Percentiles rank a stretch among this genome's conserved stretches.
Evolutionary conservation across 2,888 invertebrate species (phyloP).

Genomic region (Eulithis testata): DNA sequence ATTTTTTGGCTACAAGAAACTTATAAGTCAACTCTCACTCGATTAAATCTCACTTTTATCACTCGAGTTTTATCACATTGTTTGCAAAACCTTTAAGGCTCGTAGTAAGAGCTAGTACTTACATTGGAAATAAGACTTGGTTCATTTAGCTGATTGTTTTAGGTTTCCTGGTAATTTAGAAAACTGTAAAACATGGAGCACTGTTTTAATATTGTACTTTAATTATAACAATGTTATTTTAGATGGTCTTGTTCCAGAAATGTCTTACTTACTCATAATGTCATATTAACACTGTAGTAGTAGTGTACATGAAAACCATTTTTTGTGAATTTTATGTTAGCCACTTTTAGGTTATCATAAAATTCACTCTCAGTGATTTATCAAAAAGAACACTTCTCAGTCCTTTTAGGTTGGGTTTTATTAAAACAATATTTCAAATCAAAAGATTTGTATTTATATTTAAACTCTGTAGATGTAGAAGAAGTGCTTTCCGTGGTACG

Average conservation of each 20-base stretch:
- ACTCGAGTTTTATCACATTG: not conserved
- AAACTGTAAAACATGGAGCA: constrained; percentile 25
- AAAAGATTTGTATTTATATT: constrained; percentile 25
- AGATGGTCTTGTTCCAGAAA: not conserved
- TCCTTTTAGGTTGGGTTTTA: too few species aligned
- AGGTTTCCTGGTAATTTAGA: constrained; percentile 33
- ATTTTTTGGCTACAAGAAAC: too few species aligned
- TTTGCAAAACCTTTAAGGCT: not conserved
- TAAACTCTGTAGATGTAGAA: constrained; percentile 64
- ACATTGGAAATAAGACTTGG: constrained; percentile 29
- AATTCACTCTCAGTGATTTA: too few species aligned
- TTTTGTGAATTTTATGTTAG: too few species aligned
- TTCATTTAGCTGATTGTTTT: constrained; percentile 33
- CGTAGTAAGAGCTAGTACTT: constrained; percentile 11
- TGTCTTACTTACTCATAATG: not conserved
- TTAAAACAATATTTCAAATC: too few species aligned
- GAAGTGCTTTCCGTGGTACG: constrained; percentile 64
- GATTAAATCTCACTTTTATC: too few species aligned
- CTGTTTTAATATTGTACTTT: constrained; percentile 21
- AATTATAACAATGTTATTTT: constrained; percentile 13
- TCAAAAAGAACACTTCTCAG: too few species aligned
- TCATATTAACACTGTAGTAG: not conserved
- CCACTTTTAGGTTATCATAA: too few species aligned
- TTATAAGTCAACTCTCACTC: not conserved
- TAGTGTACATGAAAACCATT: not conserved